These are phyloP conservation scores for Bombus consobrinus DNA, from an alignment of 1,140 invertebrate species.

Conservation along the genomic window DNA sequence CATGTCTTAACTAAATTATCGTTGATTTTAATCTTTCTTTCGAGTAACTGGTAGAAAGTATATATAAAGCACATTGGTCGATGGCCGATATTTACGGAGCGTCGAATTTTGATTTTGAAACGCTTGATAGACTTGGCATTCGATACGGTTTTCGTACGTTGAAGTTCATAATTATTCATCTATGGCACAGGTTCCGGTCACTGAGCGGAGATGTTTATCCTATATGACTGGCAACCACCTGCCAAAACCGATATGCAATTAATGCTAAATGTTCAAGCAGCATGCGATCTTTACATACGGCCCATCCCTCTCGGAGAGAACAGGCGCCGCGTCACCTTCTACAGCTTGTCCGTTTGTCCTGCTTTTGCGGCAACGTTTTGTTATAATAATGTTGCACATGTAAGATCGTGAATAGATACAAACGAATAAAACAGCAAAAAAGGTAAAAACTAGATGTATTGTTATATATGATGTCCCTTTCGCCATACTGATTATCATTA, in stretches of 20 bases:
- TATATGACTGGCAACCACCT: constrained; percentile 72
- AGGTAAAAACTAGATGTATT: background rate
- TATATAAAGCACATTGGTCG: background rate
- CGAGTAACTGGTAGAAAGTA: background rate
- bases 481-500: background rate
- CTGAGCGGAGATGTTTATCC: constrained; percentile 72
- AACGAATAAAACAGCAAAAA: background rate
- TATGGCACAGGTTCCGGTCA: constrained; percentile 70
- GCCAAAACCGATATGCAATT: constrained; percentile 76
- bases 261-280: constrained; percentile 72
- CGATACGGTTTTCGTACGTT: constrained; percentile 50
- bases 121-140: constrained; percentile 16
- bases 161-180: constrained; percentile 73
- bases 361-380: background rate
- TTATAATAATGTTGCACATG: background rate
- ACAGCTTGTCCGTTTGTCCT: constrained; percentile 12
- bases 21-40: background rate
- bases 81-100: background rate
- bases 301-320: constrained; percentile 44
- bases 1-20: background rate
- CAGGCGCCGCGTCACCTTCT: constrained; percentile 10
- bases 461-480: background rate
- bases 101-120: background rate
- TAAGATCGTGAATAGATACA: background rate
- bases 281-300: constrained; percentile 69